Evolutionary conservation across 2,888 invertebrate genomes (phyloP).

Genomic region (Melinaea marsaeus): DNA sequence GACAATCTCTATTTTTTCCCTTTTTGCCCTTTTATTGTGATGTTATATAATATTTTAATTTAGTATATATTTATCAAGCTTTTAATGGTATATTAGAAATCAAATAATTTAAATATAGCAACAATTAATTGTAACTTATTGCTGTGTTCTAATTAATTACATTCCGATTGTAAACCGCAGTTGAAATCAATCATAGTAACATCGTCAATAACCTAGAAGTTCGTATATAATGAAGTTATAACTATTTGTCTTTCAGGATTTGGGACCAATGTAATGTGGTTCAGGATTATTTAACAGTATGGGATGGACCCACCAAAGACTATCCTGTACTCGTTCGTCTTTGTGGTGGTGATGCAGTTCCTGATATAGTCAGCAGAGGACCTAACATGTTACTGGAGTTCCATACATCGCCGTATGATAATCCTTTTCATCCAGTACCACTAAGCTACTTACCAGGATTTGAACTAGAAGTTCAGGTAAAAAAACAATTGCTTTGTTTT

Average conservation of each 20-base stretch:
- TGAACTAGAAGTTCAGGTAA: constrained; percentile 88
- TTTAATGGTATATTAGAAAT: too few species aligned
- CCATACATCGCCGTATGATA: constrained; percentile 88
- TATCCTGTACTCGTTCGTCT: constrained; percentile 86
- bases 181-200: too few species aligned
- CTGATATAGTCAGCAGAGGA: constrained; percentile 87
- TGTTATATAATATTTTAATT: neutral
- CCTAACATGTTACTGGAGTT: constrained; percentile 88
- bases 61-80: neutral
- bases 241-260: constrained; percentile 68
- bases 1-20: too few species aligned
- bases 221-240: neutral
- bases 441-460: constrained; percentile 88
- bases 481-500: constrained; percentile 19
- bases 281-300: constrained; percentile 88
- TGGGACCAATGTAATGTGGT: constrained; percentile 91
- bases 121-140: too few species aligned
- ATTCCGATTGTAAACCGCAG: too few species aligned
- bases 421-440: constrained; percentile 88
- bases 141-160: too few species aligned
- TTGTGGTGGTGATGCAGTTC: constrained; percentile 89
- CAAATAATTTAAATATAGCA: too few species aligned
- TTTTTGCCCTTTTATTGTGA: too few species aligned
- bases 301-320: constrained; percentile 84
- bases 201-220: too few species aligned